Base-by-base conservation (phyloP, 2,888 invertebrate genomes). In the Pheosia tremula region DNA sequence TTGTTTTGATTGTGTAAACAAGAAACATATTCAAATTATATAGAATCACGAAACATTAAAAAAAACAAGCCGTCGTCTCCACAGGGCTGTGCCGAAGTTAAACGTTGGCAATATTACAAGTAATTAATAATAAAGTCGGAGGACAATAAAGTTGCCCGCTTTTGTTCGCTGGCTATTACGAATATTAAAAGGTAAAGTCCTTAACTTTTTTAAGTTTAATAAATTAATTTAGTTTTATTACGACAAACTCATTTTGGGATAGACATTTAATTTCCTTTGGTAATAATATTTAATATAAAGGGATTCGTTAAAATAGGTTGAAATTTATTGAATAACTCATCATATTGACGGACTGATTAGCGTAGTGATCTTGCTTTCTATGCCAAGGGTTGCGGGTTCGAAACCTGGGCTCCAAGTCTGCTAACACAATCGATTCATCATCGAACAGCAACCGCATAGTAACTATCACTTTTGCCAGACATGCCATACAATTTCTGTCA, bases 71-170 rank as follows among this genome's bases (percentile, higher is more conserved):
- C 5, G 8, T 47, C 47, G 11, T 47, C 47, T 11, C 47, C 47
- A 47, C 47, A 47, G 50, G 50, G 24, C 9, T 37, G 53, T 53
- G 24, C 11, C 37, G 0, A 37, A 53, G 24, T 13, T 24, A 3
- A 50, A 50, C 4, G 9, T 50, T 53, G 37, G 10, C 37, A 37
- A 37, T 53, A 37, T 53, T 53, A 53, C 37, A 5, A 37, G 53
- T 53, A 53, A 53, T 53, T 53, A 53, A 37, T 53, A 53, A 53
- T 53, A 53, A 53, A 53, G 9, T 53, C 53, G 9, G 5, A 2
- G 47, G 10, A 53, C 53, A 53, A 53, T 53, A 53, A 36, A 37
- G 53, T 53, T 11, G 37, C 11, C 24, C 53, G 53, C 53, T 53
- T 43, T 53, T 53, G 53, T 53, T 53, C 37, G 37, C 10, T 5